Base-by-base conservation (phyloP, 2,888 invertebrate species). In the Drosophila austrosaltans region DNA sequence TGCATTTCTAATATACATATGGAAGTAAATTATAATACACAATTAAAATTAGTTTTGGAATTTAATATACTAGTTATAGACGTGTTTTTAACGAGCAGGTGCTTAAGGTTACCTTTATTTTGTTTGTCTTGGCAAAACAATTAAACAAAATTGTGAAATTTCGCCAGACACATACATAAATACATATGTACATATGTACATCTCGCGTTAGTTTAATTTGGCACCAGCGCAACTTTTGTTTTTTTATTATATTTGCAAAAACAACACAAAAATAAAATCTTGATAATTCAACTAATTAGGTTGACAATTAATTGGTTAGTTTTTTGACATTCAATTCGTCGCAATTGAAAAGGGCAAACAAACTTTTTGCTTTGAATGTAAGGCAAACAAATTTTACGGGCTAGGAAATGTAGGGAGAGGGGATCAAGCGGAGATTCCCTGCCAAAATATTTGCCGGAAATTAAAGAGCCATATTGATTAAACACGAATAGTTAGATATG, bases 331-430 rank as follows among this genome's bases (percentile, higher is more conserved):
- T 48, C 68, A 76, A 56, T 44, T 48, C 48, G 32, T 25, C 56
- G 56, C 48, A 63, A 48, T 48, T 64, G 63, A 25, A 30, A 22
- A 69, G 76, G 84, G 87, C 79, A 82, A 80, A 87, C 78, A 87
- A 88, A 89, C 90, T 89, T 79, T 90, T 90, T 90, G 83, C 16
- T 73, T 90, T 82, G 89, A 90, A 84, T 90, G 90, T 76, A 30
- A 30, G 6, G 30, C 30, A 30, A 30, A 30, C 4, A 28, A 28
- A 28, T 2, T 28, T 3, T 28, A 28, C 4, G 4, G 4, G 2
- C 4, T 1, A 28, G 28, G 2, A 28, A 28, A 28, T 3, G 1
- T 28, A 28, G 28, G 28, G 4, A 28, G 4, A 28, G 0, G 28
- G 4, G 28, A 28, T 28, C 2, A 28, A 28, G 28, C 2, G 28